Base-by-base conservation (phyloP, 35 echinoderm and acorn worm genomes). In the Acanthaster planci region DNA sequence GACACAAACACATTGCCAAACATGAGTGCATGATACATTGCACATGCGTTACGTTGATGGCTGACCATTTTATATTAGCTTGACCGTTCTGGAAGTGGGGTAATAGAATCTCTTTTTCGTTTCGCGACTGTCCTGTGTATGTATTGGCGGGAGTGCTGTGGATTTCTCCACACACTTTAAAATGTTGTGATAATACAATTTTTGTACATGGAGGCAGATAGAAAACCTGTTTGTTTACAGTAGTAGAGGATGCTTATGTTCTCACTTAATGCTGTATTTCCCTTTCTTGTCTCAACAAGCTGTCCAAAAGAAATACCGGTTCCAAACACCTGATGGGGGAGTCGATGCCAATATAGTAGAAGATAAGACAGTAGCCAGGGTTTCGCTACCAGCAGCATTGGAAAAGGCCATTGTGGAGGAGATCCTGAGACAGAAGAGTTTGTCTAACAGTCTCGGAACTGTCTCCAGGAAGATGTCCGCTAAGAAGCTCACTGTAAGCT, bases 401-500 rank as follows among this genome's bases (percentile, higher is more conserved):
- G 94, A 92, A 67, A 89, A 90, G 32, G 82, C 64, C 6, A 92
- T 97, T 30, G 67, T 97, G 15, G 84, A 80, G 16, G 94, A 97
- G 60, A 97, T 97, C 40, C 86, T 97, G 18, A 82, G 77, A 37
- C 76, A 93, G 35, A 92, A 97, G 76, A 77, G 86, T 30, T 53
- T 76, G 37, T 60, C 84, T 59, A 77, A 78, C 21, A 60, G 85
- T 67, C 76, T 68, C 59, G 89, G 87, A 72, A 89, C 52, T 72
- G 77, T 92, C 16, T 97, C 94, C 26, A 92, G 84, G 64, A 92
- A 90, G 39, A 77, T 97, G 38, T 91, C 94, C 22, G 77, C 55
- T 21, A 97, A 97, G 87, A 97, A 97, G 38, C 89, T 97, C 30
- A 97, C 86, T 38, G 94, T 97, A 92, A 85, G 92, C 42, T 47